Percentiles rank a stretch among this genome's conserved stretches.
These are phyloP conservation scores for Sarcophaga rosellei DNA, from an alignment of 2,888 invertebrate genomes.

Conservation along the genomic window DNA sequence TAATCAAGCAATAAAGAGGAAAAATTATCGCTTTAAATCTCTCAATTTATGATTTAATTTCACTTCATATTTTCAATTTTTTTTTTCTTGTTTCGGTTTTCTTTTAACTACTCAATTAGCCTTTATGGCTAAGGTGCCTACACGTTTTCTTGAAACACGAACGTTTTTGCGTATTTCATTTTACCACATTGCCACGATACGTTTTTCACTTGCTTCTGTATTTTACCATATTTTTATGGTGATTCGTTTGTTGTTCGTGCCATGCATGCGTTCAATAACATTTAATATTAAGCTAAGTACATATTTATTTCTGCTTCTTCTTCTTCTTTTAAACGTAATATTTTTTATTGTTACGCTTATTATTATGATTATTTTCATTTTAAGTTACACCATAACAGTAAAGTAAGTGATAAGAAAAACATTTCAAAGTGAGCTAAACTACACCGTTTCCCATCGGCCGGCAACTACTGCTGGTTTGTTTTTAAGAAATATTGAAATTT, in stretches of 20 bases:
- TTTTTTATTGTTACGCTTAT: constrained; percentile 18
- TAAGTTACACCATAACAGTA: constrained; percentile 23
- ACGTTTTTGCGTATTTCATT: too few species aligned
- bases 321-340: constrained; percentile 36
- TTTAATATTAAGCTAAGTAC: constrained; percentile 61
- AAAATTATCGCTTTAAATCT: too few species aligned
- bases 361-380: constrained; percentile 39
- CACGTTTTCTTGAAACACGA: too few species aligned
- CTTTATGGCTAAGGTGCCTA: too few species aligned
- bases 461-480: too few species aligned
- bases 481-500: too few species aligned
- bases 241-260: constrained; percentile 24
- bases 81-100: too few species aligned
- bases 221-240: constrained; percentile 23
- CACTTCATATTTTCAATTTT: too few species aligned
- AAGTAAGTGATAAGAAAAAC: constrained; percentile 17
- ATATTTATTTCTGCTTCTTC: too few species aligned
- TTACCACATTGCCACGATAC: not conserved
- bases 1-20: too few species aligned
- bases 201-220: not conserved
- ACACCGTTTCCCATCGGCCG: not conserved
- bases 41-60: too few species aligned
- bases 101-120: too few species aligned
- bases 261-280: constrained; percentile 51
- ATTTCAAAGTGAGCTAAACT: constrained; percentile 5